Evolutionary conservation across 2,888 invertebrate genomes (phyloP).

Genomic region (Norana najaformis): DNA sequence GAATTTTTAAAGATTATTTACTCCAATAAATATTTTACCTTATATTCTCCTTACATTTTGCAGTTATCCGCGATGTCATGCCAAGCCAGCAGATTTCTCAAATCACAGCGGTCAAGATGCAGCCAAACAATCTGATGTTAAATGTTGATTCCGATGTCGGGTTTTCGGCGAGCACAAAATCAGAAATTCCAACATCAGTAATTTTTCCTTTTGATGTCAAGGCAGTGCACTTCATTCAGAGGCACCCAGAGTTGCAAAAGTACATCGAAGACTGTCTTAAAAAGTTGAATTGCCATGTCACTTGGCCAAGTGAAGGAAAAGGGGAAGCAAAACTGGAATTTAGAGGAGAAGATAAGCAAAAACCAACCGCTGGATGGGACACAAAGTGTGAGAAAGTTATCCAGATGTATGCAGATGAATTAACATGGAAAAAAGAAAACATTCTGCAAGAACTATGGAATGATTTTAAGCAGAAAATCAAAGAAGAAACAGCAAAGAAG

Average conservation of each 20-base stretch:
- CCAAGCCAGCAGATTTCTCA: background rate
- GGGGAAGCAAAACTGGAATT: constrained; percentile 9
- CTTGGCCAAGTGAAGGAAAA: background rate
- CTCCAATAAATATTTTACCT: too few species aligned
- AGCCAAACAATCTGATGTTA: background rate
- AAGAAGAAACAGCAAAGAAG: background rate
- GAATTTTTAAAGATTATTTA: too few species aligned
- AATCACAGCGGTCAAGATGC: background rate
- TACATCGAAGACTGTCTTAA: background rate
- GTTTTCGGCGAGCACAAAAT: background rate
- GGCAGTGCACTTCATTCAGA: background rate
- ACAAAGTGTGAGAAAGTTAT: background rate
- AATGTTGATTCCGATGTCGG: background rate
- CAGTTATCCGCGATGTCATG: background rate
- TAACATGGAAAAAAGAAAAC: constrained; percentile 9
- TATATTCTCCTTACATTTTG: too few species aligned
- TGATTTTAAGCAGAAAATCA: constrained; percentile 1
- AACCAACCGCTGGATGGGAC: constrained; percentile 17
- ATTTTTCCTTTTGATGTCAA: background rate
- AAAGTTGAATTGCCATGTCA: background rate
- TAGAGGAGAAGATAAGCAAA: background rate
- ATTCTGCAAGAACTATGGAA: constrained; percentile 19
- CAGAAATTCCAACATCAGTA: background rate
- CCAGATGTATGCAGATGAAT: background rate
- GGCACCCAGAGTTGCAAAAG: background rate